Conservation (phyloP, 1,140 invertebrate species). For the Panulirus ornatus region DNA sequence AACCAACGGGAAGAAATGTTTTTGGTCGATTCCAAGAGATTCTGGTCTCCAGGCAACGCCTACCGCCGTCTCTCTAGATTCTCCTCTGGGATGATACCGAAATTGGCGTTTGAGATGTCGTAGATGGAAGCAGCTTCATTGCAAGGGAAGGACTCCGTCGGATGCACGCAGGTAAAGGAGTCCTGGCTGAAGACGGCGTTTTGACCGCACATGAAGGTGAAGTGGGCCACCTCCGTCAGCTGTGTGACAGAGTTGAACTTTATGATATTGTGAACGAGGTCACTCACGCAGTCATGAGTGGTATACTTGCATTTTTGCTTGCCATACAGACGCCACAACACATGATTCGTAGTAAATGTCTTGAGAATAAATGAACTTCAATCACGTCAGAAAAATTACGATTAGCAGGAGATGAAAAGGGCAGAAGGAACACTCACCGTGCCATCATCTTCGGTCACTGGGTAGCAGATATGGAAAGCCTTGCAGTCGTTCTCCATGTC, state of each 20-base stretch:
- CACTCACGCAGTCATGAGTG: too few species aligned
- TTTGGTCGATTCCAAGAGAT: too few species aligned
- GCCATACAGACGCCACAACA: too few species aligned
- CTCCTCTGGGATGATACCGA: slow-evolving; percentile 53
- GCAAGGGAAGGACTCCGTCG: slow-evolving; percentile 49
- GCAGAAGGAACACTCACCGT: too few species aligned
- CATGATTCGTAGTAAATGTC: too few species aligned
- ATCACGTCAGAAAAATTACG: too few species aligned
- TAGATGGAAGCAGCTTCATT: slow-evolving; percentile 30
- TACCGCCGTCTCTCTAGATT: background rate
- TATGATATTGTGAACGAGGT: too few species aligned
- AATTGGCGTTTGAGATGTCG: slow-evolving; percentile 37
- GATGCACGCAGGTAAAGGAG: slow-evolving; percentile 52
- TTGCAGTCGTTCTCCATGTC: slow-evolving; percentile 41
- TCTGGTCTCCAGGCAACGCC: background rate
- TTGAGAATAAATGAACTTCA: too few species aligned
- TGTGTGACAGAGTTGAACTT: too few species aligned
- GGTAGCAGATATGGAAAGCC: slow-evolving; percentile 48
- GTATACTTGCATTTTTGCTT: too few species aligned
- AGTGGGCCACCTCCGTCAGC: slow-evolving; percentile 52
- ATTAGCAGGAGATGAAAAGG: too few species aligned
- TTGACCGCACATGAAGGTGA: slow-evolving; percentile 60
- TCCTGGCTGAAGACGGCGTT: slow-evolving; percentile 53
- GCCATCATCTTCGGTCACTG: slow-evolving; percentile 38
- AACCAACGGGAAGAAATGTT: background rate